Conservation (phyloP, 2,888 invertebrate genomes). For the Helobdella robusta region DNA sequence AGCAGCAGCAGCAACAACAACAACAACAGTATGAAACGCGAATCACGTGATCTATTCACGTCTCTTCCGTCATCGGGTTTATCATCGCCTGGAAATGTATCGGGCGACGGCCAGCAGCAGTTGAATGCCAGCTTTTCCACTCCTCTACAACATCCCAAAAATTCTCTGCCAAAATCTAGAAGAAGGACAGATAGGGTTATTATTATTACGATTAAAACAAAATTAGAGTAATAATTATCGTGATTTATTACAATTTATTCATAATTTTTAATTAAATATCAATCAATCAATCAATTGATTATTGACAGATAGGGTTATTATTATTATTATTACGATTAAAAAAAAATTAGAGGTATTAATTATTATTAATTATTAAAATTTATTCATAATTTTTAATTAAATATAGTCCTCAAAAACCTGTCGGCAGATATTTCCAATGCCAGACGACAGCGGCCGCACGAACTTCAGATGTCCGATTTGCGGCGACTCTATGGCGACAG, state of each 20-base stretch:
- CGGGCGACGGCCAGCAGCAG: not conserved
- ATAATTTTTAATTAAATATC: too few species aligned
- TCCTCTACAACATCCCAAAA: not conserved
- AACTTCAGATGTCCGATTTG: constrained; percentile 61
- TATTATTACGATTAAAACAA: too few species aligned
- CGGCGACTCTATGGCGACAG: constrained; percentile 56
- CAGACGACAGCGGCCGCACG: constrained; percentile 39
- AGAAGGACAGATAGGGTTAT: constrained; percentile 35
- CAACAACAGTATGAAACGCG: constrained; percentile 5
- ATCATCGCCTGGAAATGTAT: not conserved
- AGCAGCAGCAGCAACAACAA: constrained; percentile 6
- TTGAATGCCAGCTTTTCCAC: not conserved
- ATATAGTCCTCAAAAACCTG: not conserved
- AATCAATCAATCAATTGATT: not conserved
- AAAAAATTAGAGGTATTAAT: too few species aligned
- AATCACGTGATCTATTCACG: not conserved
- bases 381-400: too few species aligned
- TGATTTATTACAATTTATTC: too few species aligned
- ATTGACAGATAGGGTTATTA: not conserved
- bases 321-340: not conserved
- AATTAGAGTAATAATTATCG: too few species aligned
- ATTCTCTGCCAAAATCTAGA: constrained; percentile 31
- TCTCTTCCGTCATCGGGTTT: not conserved
- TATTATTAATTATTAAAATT: too few species aligned
- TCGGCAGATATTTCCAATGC: constrained; percentile 44